phyloP scores from a whole-genome alignment of 2,888 invertebrate genomes.

The Fabriciana adippe region DNA sequence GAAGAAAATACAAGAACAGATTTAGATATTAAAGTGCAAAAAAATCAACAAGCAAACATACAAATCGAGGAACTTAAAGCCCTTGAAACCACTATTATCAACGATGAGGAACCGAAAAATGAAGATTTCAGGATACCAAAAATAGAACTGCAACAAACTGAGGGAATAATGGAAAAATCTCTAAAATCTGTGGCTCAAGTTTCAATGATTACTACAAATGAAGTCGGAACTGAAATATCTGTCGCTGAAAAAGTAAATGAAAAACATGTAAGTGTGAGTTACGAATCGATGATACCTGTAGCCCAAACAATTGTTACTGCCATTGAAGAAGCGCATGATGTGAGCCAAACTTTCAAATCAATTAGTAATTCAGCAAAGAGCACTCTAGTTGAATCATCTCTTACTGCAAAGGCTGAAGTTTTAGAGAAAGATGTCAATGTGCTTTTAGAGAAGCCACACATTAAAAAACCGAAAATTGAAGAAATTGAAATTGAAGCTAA shows the following conservation, averaged over 20 bases:
- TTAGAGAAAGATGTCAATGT: constrained; percentile 14
- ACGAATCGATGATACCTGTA: constrained; percentile 42
- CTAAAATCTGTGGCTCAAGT: constrained; percentile 5
- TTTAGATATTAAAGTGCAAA: background rate
- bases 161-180: constrained; percentile 15
- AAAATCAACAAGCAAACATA: constrained; percentile 12
- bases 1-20: constrained; percentile 4
- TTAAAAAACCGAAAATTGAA: constrained; percentile 18
- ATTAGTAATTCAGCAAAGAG: constrained; percentile 25
- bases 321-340: constrained; percentile 33
- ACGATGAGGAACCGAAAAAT: background rate
- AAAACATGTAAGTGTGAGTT: constrained; percentile 35
- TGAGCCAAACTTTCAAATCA: constrained; percentile 19
- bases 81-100: constrained; percentile 2
- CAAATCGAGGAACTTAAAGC: constrained; percentile 13
- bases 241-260: background rate
- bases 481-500: constrained; percentile 35
- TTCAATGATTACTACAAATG: background rate
- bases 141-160: constrained; percentile 2
- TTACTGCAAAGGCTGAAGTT: constrained; percentile 19
- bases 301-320: constrained; percentile 37
- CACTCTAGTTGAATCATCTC: constrained; percentile 22
- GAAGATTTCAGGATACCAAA: constrained; percentile 8
- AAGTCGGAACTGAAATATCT: background rate
- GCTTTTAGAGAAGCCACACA: constrained; percentile 8